Conservation (phyloP, 2,113 vertebrate genomes). For the Marmota monax region DNA sequence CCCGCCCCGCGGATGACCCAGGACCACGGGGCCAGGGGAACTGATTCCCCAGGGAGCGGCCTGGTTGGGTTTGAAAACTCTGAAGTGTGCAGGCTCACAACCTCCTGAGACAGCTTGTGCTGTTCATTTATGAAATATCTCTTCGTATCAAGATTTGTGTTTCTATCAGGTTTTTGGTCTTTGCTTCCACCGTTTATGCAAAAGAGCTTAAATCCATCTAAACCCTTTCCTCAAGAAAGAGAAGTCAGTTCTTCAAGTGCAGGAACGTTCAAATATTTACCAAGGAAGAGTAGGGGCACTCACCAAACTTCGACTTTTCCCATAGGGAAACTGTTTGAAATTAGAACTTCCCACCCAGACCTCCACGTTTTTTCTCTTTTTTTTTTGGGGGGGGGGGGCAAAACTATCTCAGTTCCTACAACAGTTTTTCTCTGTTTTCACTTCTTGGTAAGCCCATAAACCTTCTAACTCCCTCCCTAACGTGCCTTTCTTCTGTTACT, state of each 20-base stretch:
- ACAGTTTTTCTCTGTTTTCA: neutral
- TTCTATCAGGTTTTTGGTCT: neutral
- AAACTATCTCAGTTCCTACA: neutral
- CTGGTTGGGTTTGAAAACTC: neutral
- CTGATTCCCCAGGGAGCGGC: fast-evolving
- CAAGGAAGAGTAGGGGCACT: neutral
- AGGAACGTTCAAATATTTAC: neutral
- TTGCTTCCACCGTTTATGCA: neutral
- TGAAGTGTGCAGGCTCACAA: fast-evolving
- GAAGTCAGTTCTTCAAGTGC: neutral
- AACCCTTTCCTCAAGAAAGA: neutral
- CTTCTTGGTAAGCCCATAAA: neutral
- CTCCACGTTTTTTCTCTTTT: too few species aligned
- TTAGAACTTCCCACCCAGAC: neutral
- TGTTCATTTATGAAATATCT: neutral
- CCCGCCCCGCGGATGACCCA: neutral
- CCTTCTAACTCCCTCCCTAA: neutral
- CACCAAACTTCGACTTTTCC: neutral
- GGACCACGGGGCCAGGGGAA: fast-evolving
- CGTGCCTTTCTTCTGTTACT: neutral
- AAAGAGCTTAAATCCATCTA: neutral
- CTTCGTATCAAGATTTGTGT: neutral
- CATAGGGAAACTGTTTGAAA: neutral
- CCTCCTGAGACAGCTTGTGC: neutral
- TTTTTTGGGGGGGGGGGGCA: neutral